These are phyloP conservation scores for Cygnus olor DNA, from an alignment of 2,797 vertebrate species.

Conservation along the genomic window DNA sequence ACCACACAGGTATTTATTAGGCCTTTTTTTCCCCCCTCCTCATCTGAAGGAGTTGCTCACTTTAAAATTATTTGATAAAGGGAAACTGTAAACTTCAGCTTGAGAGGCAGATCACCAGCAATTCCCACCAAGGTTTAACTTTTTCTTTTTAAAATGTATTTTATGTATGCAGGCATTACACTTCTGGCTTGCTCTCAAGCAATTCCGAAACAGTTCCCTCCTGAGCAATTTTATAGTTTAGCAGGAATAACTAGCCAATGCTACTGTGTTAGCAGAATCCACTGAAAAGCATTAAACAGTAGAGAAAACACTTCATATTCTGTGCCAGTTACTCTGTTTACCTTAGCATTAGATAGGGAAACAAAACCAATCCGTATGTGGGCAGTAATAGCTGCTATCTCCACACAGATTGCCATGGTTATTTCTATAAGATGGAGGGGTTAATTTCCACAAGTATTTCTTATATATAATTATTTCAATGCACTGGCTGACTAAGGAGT, in stretches of 20 bases:
- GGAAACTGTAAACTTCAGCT: neutral
- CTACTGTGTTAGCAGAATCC: neutral
- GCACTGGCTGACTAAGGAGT: neutral
- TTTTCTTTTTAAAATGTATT: neutral
- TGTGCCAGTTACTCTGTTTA: conserved; percentile 51
- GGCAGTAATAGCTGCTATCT: conserved; percentile 63
- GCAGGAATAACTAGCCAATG: conserved; percentile 29
- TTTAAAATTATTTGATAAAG: conserved; percentile 42
- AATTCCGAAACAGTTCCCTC: conserved; percentile 28
- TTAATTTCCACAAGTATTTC: conserved; percentile 63
- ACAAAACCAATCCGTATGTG: conserved; percentile 8
- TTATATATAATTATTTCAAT: conserved; percentile 50
- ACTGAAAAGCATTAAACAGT: conserved; percentile 1
- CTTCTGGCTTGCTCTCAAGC: conserved; percentile 28
- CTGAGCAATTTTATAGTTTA: conserved; percentile 32
- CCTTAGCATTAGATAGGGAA: conserved; percentile 39
- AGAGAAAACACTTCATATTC: conserved; percentile 31
- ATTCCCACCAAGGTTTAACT: conserved; percentile 26
- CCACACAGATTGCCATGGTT: conserved; percentile 44
- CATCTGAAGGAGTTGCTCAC: neutral
- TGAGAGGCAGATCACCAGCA: conserved; percentile 36
- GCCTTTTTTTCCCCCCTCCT: neutral
- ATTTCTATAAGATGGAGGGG: conserved; percentile 43
- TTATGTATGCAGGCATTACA: conserved; percentile 12
- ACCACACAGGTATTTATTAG: neutral